Evolutionary conservation across 2,797 vertebrate species (phyloP), one percentile per base, ranked within the genome.

Genomic region (Hybognathus amarus): DNA sequence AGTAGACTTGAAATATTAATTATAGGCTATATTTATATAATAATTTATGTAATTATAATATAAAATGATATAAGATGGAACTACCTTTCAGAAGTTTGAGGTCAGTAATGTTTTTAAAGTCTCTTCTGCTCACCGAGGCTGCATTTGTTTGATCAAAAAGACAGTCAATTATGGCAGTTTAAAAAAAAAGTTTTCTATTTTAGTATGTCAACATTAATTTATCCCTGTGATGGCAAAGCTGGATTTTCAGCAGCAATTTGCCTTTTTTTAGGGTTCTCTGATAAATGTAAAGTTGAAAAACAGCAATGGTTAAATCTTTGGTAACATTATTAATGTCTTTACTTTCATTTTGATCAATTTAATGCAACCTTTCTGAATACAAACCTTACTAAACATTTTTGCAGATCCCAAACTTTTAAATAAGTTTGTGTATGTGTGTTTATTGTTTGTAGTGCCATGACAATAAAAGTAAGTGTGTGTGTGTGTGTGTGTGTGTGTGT

Each of bases 51-150:
- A 13, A 61, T 27, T n/a, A 27, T 13, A 15, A 1, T 24, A 17
- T 69, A 64, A 30, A 64, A 64, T 64, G 5, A 66, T 36, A 66
- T 66, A 66, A 66, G 64, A 66, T 66, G 33, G 11, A 68, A 56
- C 22, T 56, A 56, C 12, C 13, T 30, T 63, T 63, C 59, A 63
- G 24, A 30, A 63, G 59, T 63, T 63, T 50, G 42, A 9, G 24
- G 45, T 71, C 69, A 71, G 45, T 20, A 20, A 50, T 56, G 24
- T 30, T 47, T 69, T n/a, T 69, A 1, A 3, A 15, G 12, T 30
- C 59, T 63, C 22, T 11, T 56, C 22, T 56, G 54, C 20, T 56
- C 59, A 61, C 59, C 24, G 15, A 27, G 59, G 12, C 59, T 61
- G 24, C 24, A 27, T 61, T 61, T 61, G 1, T 61, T 61, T 27